Percentiles rank a stretch among this genome's conserved stretches.
phyloP scores from a whole-genome alignment of 2,888 invertebrate species.

The Coenonympha arcania region DNA sequence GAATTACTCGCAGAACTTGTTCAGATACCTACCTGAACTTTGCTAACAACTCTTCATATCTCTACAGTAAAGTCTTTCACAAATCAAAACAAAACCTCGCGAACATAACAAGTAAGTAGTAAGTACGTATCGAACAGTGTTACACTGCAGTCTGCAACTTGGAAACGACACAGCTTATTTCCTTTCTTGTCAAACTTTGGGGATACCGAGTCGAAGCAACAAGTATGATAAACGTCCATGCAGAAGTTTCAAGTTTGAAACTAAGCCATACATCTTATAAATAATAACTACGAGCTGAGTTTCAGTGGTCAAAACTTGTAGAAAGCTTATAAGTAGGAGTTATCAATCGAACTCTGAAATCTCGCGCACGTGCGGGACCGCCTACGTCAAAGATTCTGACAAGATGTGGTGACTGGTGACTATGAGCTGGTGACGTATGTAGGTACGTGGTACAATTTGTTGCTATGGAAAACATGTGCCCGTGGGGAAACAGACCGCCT shows the following conservation, averaged over 20 bases:
- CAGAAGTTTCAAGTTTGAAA: constrained; percentile 4
- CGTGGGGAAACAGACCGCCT: too few species aligned
- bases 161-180: constrained; percentile 11
- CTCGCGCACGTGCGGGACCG: too few species aligned
- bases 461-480: too few species aligned
- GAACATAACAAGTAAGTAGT: constrained; percentile 1
- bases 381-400: too few species aligned
- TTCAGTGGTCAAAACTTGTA: neutral
- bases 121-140: constrained; percentile 3
- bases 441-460: too few species aligned
- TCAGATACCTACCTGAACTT: too few species aligned
- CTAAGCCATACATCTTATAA: neutral
- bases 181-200: constrained; percentile 10
- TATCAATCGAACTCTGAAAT: too few species aligned
- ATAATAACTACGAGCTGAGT: neutral
- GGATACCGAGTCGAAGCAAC: constrained; percentile 8
- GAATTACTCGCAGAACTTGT: too few species aligned
- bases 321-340: too few species aligned
- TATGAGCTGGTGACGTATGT: too few species aligned
- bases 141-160: constrained; percentile 5
- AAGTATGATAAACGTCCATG: constrained; percentile 11
- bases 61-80: neutral
- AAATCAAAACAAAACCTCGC: neutral
- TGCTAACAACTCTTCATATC: neutral
- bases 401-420: too few species aligned